Conservation (phyloP, 2,113 vertebrate genomes). For the Hippocampus guttulatus region DNA sequence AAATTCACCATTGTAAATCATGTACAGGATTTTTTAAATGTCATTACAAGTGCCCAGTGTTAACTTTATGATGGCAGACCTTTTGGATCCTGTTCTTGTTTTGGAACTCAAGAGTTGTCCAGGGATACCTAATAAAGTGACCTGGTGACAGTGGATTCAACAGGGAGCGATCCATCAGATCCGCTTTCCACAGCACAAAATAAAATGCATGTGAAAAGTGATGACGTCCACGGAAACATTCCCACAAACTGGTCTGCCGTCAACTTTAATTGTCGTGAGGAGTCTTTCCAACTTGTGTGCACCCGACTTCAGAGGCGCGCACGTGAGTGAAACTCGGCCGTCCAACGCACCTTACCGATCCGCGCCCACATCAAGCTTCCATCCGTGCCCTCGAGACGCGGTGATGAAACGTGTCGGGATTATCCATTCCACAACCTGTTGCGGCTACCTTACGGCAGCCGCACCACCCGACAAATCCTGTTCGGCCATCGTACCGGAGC, state of each 20-base stretch:
- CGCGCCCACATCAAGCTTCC: conserved; percentile 52
- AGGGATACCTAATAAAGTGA: not conserved
- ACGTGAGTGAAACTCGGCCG: conserved; percentile 5
- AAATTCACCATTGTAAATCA: too few relatives aligned
- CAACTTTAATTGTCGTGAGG: conserved; percentile 9
- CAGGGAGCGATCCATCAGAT: conserved; percentile 9
- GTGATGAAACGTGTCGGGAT: conserved; percentile 37
- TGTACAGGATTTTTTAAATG: too few relatives aligned
- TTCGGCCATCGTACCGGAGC: conserved; percentile 52
- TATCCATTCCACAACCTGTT: conserved; percentile 64
- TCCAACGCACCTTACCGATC: conserved; percentile 60
- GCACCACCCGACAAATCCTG: conserved; percentile 51
- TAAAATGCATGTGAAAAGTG: not conserved
- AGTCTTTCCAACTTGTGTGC: conserved; percentile 8
- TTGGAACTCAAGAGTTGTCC: not conserved
- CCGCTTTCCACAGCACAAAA: conserved; percentile 29
- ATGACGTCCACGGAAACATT: too few relatives aligned
- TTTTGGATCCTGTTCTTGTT: too few relatives aligned
- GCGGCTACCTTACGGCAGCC: conserved; percentile 35
- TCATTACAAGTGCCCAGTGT: too few relatives aligned
- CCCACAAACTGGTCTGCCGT: not conserved
- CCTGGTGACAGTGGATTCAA: not conserved
- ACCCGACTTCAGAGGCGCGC: not conserved
- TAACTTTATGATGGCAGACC: too few relatives aligned
- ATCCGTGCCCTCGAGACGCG: conserved; percentile 37